These are phyloP conservation scores for Urosaurus nigricauda DNA, from an alignment of 2,797 vertebrate species.

Conservation along the genomic window DNA sequence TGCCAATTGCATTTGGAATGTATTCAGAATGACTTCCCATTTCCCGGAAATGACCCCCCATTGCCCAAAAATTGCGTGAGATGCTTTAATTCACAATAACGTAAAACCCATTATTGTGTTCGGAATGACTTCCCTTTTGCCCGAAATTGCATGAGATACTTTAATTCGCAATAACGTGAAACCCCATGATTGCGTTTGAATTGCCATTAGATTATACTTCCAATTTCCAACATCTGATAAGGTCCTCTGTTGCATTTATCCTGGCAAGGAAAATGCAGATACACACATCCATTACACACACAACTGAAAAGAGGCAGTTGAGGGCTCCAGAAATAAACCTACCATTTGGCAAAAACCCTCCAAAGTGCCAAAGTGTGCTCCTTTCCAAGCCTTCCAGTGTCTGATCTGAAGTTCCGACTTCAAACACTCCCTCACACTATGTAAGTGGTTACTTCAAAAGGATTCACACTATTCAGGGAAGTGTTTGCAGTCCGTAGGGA, in stretches of 20 bases:
- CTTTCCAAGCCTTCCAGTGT: slow-evolving; percentile 44
- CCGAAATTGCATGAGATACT: no score
- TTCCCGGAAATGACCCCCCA: no score
- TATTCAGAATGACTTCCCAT: no score
- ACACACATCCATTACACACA: not conserved
- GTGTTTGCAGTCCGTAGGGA: slow-evolving; percentile 62
- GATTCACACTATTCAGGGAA: slow-evolving; percentile 48
- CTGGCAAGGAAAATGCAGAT: not conserved
- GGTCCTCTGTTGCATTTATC: not conserved
- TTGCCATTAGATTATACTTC: no score
- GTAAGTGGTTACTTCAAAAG: slow-evolving; percentile 65
- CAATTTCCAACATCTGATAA: no score
- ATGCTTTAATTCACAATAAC: no score
- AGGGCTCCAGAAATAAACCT: not conserved
- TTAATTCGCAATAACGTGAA: no score
- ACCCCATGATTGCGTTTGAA: no score
- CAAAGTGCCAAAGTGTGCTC: slow-evolving; percentile 15
- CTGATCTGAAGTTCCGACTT: slow-evolving; percentile 63
- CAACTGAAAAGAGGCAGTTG: not conserved
- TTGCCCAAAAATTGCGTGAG: no score
- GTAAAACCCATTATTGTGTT: no score
- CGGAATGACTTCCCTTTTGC: no score
- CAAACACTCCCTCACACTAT: slow-evolving; percentile 55
- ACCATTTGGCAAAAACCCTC: fast-evolving
- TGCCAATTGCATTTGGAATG: no score